Evolutionary conservation across 2,797 vertebrate species (phyloP).

Genomic region (Anas flavirostris): DNA sequence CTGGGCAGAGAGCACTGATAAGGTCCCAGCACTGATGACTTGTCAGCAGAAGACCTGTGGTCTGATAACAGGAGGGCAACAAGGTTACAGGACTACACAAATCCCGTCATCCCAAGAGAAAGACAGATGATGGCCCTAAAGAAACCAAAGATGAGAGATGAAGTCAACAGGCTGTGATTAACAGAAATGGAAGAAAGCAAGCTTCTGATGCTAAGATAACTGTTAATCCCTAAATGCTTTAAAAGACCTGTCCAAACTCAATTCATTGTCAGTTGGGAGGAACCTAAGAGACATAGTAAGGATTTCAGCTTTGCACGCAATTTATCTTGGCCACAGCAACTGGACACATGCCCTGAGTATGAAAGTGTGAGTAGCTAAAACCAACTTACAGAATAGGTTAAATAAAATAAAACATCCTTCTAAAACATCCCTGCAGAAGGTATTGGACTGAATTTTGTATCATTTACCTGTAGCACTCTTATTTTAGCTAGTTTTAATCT

Average conservation of each 20-base stretch:
- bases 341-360: not conserved
- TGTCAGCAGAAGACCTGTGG: not conserved
- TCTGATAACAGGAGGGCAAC: not conserved
- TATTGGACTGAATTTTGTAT: not conserved
- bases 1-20: not conserved
- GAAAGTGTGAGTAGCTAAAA: not conserved
- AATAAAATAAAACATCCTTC: not conserved
- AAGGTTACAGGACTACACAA: not conserved
- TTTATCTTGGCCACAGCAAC: not conserved
- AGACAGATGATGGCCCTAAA: not conserved
- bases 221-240: not conserved
- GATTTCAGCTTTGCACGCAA: not conserved
- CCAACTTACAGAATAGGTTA: not conserved
- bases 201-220: not conserved
- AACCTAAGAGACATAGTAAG: not conserved
- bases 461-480: not conserved
- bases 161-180: not conserved
- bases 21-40: not conserved
- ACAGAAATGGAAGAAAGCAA: not conserved
- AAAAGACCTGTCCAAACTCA: not conserved
- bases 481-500: conserved; percentile 1
- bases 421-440: not conserved
- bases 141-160: not conserved
- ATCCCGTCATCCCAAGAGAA: not conserved
- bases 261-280: not conserved